These are phyloP conservation scores for Sympetrum striolatum DNA, from an alignment of 2,888 invertebrate genomes.

Conservation along the genomic window DNA sequence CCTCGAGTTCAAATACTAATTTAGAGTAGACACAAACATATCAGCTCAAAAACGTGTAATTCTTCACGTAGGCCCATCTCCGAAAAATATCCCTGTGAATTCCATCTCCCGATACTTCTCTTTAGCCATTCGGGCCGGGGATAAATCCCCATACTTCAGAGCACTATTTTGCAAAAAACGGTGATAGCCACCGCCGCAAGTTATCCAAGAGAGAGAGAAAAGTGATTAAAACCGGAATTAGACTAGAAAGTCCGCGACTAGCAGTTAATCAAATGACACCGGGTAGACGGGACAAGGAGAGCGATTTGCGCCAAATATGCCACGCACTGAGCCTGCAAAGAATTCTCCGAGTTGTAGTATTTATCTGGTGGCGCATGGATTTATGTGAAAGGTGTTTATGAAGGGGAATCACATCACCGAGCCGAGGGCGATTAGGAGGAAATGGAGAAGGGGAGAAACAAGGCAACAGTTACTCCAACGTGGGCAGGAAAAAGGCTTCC, in stretches of 20 bases:
- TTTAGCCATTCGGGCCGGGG: too few relatives aligned
- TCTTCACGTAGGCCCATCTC: too few relatives aligned
- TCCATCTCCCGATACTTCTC: too few relatives aligned
- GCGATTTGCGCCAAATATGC: background rate
- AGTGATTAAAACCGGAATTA: background rate
- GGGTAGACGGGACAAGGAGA: background rate
- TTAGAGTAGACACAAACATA: too few relatives aligned
- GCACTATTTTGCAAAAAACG: too few relatives aligned
- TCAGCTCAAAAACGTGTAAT: too few relatives aligned
- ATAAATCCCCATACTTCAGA: too few relatives aligned
- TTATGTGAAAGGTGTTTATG: background rate
- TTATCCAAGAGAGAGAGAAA: too few relatives aligned
- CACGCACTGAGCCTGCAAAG: background rate
- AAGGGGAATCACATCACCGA: background rate
- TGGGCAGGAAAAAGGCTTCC: constrained; percentile 36
- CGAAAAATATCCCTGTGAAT: too few relatives aligned
- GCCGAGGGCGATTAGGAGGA: background rate
- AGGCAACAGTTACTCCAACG: constrained; percentile 34
- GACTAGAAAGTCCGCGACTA: background rate
- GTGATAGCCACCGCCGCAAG: too few relatives aligned
- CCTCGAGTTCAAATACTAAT: too few relatives aligned
- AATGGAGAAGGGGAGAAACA: background rate
- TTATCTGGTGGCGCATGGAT: background rate
- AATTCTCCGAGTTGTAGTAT: background rate
- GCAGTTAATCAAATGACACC: background rate